Evolutionary conservation across 2,888 invertebrate genomes (phyloP).

Genomic region (Drosophila monieri): DNA sequence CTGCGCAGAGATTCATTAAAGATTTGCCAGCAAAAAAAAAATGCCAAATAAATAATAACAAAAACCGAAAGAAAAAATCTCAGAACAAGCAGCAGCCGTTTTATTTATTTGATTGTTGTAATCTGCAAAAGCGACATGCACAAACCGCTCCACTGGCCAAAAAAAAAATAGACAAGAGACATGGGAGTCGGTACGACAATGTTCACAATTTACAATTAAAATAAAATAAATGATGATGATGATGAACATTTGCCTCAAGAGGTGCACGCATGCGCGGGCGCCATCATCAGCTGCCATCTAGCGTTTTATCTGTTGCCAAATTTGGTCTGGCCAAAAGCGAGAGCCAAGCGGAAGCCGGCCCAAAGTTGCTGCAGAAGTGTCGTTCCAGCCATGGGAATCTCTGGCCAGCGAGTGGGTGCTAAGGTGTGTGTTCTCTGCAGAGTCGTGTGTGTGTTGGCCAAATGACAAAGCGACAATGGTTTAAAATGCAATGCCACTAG

Average conservation of each 20-base stretch:
- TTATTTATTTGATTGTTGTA: slow-evolving; percentile 74
- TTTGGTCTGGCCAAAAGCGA: slow-evolving; percentile 63
- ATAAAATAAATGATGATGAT: slow-evolving; percentile 72
- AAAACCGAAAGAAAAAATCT: slow-evolving; percentile 28
- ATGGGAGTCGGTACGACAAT: slow-evolving; percentile 16
- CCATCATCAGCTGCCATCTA: slow-evolving; percentile 72
- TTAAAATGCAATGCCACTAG: slow-evolving; percentile 4
- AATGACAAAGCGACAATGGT: slow-evolving; percentile 35
- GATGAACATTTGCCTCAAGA: slow-evolving; percentile 35
- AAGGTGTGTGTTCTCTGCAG: slow-evolving; percentile 29
- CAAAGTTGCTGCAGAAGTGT: slow-evolving; percentile 53
- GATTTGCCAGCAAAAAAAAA: slow-evolving; percentile 63
- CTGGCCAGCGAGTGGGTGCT: slow-evolving; percentile 67
- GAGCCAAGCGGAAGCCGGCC: slow-evolving; percentile 34
- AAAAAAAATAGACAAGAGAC: slow-evolving; percentile 10
- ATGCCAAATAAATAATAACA: slow-evolving; percentile 39
- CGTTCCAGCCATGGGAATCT: slow-evolving; percentile 68
- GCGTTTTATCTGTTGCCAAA: slow-evolving; percentile 65
- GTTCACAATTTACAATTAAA: slow-evolving; percentile 63
- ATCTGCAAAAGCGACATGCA: slow-evolving; percentile 67
- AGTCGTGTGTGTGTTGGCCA: slow-evolving; percentile 10
- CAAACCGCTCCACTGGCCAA: slow-evolving; percentile 55
- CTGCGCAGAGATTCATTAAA: slow-evolving; percentile 72
- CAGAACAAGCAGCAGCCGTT: slow-evolving; percentile 44
- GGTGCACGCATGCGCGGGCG: slow-evolving; percentile 74